These are phyloP conservation scores for Helicoverpa armigera DNA, from an alignment of 1,140 invertebrate species.

Conservation along the genomic window DNA sequence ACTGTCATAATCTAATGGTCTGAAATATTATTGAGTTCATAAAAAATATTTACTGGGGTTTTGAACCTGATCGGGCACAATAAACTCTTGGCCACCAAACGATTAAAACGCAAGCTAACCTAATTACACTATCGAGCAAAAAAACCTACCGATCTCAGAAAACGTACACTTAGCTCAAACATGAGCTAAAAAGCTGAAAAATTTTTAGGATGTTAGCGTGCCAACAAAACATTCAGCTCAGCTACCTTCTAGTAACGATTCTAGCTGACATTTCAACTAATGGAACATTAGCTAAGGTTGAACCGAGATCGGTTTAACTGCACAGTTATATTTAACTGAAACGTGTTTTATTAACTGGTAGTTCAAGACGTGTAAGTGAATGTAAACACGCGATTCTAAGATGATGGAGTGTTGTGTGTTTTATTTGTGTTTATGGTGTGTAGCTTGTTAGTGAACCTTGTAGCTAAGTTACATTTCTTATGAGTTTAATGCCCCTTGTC, in stretches of 20 bases:
- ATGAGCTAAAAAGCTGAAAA: constrained; percentile 12
- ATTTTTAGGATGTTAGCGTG: constrained; percentile 22
- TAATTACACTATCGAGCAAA: too few relatives aligned
- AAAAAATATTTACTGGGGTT: too few relatives aligned
- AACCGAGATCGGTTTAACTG: constrained; percentile 16
- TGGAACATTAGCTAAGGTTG: constrained; percentile 46
- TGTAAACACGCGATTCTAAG: constrained; percentile 27
- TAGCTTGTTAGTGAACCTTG: background rate
- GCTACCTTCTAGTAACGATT: background rate
- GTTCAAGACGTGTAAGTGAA: constrained; percentile 17
- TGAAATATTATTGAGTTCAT: too few relatives aligned
- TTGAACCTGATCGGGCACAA: too few relatives aligned
- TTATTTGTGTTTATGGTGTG: background rate
- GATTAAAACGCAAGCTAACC: too few relatives aligned
- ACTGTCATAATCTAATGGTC: too few relatives aligned
- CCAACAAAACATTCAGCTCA: constrained; percentile 19
- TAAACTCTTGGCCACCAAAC: too few relatives aligned
- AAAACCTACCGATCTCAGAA: background rate
- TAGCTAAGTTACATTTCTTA: too few relatives aligned
- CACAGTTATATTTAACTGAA: constrained; percentile 14
- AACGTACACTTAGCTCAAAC: background rate
- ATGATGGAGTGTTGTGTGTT: constrained; percentile 13
- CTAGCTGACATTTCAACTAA: constrained; percentile 46
- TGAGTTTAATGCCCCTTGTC: too few relatives aligned
- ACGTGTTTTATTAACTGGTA: constrained; percentile 25